Evolutionary conservation across 2,113 vertebrate species (phyloP).

Genomic region (Neopipo cinnamomea): DNA sequence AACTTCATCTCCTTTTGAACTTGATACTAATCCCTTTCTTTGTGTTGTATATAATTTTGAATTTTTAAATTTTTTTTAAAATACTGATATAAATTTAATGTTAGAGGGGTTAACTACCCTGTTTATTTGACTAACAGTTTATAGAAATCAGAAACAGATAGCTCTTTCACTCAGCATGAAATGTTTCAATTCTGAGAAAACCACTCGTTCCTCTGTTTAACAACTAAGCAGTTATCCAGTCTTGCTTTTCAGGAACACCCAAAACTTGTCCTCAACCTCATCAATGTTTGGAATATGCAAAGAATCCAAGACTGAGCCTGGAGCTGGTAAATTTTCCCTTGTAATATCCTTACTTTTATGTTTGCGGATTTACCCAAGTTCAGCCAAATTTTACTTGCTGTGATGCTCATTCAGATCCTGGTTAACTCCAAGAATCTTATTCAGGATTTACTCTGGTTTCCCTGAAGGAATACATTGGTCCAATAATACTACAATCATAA

Average conservation of each 20-base stretch:
- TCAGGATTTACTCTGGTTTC: background rate
- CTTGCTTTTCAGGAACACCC: constrained; percentile 16
- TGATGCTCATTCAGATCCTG: background rate
- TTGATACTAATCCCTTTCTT: background rate
- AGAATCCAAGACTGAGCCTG: background rate
- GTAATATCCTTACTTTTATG: background rate
- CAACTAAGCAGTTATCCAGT: background rate
- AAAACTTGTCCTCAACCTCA: background rate
- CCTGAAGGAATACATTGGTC: background rate
- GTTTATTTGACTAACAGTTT: background rate
- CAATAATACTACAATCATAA: background rate
- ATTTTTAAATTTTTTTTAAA: background rate
- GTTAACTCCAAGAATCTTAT: background rate
- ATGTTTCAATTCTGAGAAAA: background rate
- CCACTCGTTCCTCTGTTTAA: background rate
- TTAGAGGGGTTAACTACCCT: background rate
- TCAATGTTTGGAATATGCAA: background rate
- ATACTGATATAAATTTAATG: background rate
- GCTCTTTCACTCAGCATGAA: background rate
- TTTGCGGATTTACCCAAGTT: background rate
- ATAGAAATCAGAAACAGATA: background rate
- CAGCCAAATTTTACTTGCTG: background rate
- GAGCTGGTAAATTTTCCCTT: background rate
- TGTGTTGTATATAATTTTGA: background rate
- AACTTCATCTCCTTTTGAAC: background rate